Base-by-base conservation (phyloP, 2,113 vertebrate species). In the Salvelinus alpinus region DNA sequence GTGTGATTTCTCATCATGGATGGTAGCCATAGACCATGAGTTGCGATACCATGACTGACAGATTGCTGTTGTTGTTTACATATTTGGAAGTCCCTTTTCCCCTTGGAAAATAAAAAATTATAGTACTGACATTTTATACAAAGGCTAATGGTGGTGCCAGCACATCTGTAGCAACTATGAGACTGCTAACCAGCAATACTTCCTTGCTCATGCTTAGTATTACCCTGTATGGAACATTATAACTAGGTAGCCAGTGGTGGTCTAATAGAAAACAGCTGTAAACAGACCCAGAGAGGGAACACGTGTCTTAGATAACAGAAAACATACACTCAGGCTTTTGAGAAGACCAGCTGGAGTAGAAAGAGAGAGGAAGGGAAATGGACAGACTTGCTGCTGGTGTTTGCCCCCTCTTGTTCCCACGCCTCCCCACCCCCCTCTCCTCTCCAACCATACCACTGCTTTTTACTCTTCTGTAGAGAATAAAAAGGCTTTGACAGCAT, bases 221-320 rank as follows among this genome's bases (percentile, higher is more conserved):
- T 4, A 51, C 48, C 11, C 11, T 51, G 3, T 51, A 14, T 13
- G 48, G 51, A 5, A 54, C 51, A 54, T 11, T 44, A 11, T 44
- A 44, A 54, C 51, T 54, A 54, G 14, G 51, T 14, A 18, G 48
- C 12, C 14, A 54, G 22, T 6, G 72, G 22, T 48, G 67, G 66
- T 84, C 25, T 68, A 70, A 70, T 74, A 44, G 34, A 57, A 84
- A 70, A 77, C 71, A 75, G 80, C 77, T 72, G 74, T 75, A 75
- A 78, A 73, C 14, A 14, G 82, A 77, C 74, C 73, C 71, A 78
- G 78, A 71, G 44, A 64, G n/a, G 29, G 73, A 77, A 47, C 86
- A 87, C 81, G 85, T 81, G 88, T 66, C 90, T 88, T 84, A 90
- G 74, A 87, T 90, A 84, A 87, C 78, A 82, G 75, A 82, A 80